Evolutionary conservation across 1,140 invertebrate genomes (phyloP), one percentile per base, ranked within the genome.

Genomic region (Helicoverpa armigera): DNA sequence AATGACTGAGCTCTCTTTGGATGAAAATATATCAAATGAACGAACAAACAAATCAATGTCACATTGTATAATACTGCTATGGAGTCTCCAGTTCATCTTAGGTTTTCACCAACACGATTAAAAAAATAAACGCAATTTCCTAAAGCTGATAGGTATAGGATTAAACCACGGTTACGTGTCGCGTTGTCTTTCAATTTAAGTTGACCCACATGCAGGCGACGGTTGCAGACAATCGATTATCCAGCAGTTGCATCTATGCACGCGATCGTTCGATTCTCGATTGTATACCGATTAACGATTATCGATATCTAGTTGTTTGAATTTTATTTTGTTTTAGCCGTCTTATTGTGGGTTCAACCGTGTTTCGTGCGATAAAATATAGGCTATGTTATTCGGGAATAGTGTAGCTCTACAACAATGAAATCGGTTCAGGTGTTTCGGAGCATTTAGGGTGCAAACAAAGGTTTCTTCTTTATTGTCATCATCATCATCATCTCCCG

Each of bases 241-340:
- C 73, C 58, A 63, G 75, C 75, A 87, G 83, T 85, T 85, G 84
- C 86, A 87, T 85, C 80, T 82, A 75, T 87, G 83, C 87, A 88
- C 84, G 87, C 86, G 83, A 87, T 85, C 82, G 76, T 79, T 82
- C 79, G 76, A 69, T 79, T 54, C 65, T 69, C 51, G 63, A 79
- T 69, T 58, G 35, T 58, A 74, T 60, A 10, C 69, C 50, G 69
- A 72, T 72, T 72, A 72, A 3, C 69, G 69, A 72, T 50, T 77
- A 53, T 77, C 74, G 74, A 77, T 69, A 10, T 50, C n/a, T 43
- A 16, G 43, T 50, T 69, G 65, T 69, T 50, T 69, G 50, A 9
- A 35, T 10, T 43, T 29, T 65, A 14, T 29, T 63, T 58, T 58
- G 4, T 58, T 18, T 0, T 58, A 10, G 9, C 4, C 5, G n/a